A percentile compares a stretch with the other conserved stretches of the same genome.
Evolutionary conservation across 2,113 vertebrate genomes (phyloP).

Genomic region (Pan troglodytes): NHGRI_mPanTro3-v2.1_pri NC_072411.2:65046501-65047000

Average conservation of each 20-base stretch:
- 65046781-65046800: neutral
- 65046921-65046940: neutral
- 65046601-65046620: neutral
- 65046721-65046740: fast-evolving
- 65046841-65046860: neutral
- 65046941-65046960: neutral
- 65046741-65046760: neutral
- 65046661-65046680: neutral
- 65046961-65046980: neutral
- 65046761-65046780: fast-evolving
- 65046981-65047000: neutral
- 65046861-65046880: neutral
- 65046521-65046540: neutral
- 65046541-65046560: neutral
- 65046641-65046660: neutral
- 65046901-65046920: neutral
- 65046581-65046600: neutral
- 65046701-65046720: neutral
- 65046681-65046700: neutral
- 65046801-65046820: neutral
- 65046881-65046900: neutral
- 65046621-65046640: neutral
- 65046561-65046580: neutral
- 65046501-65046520: neutral
- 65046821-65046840: neutral